A percentile compares a stretch with the other conserved stretches of the same genome.
These are phyloP conservation scores for Zaprionus camerounensis DNA, from an alignment of 1,140 invertebrate genomes.

Conservation along the genomic window DNA sequence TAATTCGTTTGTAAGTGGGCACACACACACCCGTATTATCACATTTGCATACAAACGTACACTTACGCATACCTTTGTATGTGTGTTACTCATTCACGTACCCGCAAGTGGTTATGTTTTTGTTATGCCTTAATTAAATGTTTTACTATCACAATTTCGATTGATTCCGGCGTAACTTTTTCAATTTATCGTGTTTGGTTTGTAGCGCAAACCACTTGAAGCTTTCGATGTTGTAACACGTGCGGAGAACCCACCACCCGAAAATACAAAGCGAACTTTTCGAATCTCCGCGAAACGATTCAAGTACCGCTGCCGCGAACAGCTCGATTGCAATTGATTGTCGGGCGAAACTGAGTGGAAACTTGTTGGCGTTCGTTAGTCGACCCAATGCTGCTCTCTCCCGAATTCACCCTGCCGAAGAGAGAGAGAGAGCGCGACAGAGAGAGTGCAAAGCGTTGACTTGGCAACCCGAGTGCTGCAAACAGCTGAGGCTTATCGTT, in stretches of 20 bases:
- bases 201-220: constrained; percentile 38
- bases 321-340: constrained; percentile 44
- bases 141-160: constrained; percentile 13
- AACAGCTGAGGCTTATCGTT: background rate
- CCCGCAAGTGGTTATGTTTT: background rate
- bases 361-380: background rate
- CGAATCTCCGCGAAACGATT: constrained; percentile 14
- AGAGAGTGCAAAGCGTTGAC: background rate
- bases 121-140: constrained; percentile 4
- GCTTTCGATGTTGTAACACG: constrained; percentile 49
- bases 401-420: background rate
- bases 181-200: constrained; percentile 1
- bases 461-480: background rate
- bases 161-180: background rate
- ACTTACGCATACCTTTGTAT: background rate
- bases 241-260: constrained; percentile 26
- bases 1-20: background rate
- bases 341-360: constrained; percentile 19
- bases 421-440: background rate
- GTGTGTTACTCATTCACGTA: constrained; percentile 8
- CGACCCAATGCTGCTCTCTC: background rate
- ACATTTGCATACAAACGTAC: background rate
- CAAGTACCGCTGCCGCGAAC: constrained; percentile 25
- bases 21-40: background rate
- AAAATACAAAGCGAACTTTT: constrained; percentile 1